A percentile compares a stretch with the other conserved stretches of the same genome.
Conservation (phyloP, 2,888 invertebrate genomes). For the Liodrosophila aerea region DNA sequence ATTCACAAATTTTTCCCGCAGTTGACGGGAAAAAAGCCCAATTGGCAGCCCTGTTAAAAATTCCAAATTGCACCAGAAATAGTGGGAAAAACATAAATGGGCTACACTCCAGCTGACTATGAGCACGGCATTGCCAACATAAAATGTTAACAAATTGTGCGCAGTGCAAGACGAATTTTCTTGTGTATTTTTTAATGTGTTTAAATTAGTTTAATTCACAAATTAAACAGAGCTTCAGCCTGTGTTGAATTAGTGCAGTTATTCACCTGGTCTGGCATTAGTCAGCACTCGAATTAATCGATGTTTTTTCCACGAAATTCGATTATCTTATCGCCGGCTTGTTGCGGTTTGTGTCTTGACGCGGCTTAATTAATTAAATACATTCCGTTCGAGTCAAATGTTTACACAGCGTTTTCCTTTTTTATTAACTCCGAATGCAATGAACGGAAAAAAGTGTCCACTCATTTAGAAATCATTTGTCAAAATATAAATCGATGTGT, state of each 20-base stretch:
- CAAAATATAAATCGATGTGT: conserved; percentile 73
- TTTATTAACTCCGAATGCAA: conserved; percentile 38
- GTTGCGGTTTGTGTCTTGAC: conserved; percentile 50
- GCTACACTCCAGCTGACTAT: no score
- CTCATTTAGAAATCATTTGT: conserved; percentile 76
- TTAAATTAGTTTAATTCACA: no score
- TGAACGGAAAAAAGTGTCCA: conserved; percentile 58
- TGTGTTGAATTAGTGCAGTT: neutral
- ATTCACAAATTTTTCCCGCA: no score
- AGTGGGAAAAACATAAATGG: no score
- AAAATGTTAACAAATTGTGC: no score
- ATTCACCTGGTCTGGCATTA: conserved; percentile 22
- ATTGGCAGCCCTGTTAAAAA: no score
- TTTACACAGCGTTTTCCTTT: conserved; percentile 47
- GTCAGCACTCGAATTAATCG: conserved; percentile 30
- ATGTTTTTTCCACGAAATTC: conserved; percentile 20
- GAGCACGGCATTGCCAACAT: no score
- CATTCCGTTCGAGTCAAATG: conserved; percentile 46
- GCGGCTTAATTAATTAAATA: conserved; percentile 67
- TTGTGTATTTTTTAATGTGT: no score
- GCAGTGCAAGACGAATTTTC: no score
- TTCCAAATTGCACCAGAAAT: no score
- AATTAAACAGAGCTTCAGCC: no score
- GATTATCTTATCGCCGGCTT: conserved; percentile 29
- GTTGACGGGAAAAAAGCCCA: no score